phyloP scores from a whole-genome alignment of 2,888 invertebrate genomes.

The Hypercompe scribonia region DNA sequence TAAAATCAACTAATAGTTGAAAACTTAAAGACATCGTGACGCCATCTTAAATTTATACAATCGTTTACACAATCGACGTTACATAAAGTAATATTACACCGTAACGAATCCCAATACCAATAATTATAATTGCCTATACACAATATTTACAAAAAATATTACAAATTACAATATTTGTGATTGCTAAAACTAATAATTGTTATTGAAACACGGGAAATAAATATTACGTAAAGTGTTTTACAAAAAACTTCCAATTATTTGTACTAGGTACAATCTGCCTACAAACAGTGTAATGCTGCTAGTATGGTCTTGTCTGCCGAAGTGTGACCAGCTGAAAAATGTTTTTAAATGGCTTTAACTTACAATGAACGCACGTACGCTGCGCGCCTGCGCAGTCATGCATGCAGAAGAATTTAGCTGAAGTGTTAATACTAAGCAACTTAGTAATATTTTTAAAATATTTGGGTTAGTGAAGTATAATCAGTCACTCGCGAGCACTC shows the following conservation, averaged over 20 bases:
- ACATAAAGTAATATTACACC: constrained; percentile 22
- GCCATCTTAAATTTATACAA: constrained; percentile 15
- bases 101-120: constrained; percentile 10
- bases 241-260: constrained; percentile 56
- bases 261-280: constrained; percentile 46
- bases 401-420: neutral
- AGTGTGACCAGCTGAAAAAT: constrained; percentile 57
- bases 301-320: constrained; percentile 54
- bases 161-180: constrained; percentile 26
- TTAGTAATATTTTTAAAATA: neutral
- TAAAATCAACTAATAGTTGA: neutral
- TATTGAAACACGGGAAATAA: constrained; percentile 37
- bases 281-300: constrained; percentile 25
- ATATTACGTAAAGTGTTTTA: constrained; percentile 39
- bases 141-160: constrained; percentile 11
- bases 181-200: constrained; percentile 27
- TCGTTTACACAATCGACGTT: constrained; percentile 37
- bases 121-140: constrained; percentile 15
- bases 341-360: constrained; percentile 39
- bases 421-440: neutral
- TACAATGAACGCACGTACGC: constrained; percentile 5
- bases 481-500: too few species aligned
- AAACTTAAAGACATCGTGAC: neutral
- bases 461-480: neutral
- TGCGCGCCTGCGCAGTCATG: neutral